Evolutionary conservation across 2,797 vertebrate genomes (phyloP).

Genomic region (Danionella dracula): DNA sequence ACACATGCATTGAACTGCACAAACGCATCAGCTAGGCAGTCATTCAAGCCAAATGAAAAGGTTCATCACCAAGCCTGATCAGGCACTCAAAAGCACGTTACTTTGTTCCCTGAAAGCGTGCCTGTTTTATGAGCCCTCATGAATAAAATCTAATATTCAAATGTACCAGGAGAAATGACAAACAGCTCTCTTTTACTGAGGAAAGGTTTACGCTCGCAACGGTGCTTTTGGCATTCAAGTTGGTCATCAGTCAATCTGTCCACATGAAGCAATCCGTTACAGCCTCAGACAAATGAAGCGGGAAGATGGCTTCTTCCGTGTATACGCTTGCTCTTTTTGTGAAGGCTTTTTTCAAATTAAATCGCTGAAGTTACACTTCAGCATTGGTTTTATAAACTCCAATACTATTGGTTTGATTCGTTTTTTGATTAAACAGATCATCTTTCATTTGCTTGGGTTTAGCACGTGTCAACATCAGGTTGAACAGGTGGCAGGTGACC

Average conservation of each 20-base stretch:
- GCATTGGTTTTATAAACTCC: slow-evolving; percentile 16
- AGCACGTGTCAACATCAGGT: not conserved
- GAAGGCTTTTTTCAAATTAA: slow-evolving; percentile 15
- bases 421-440: not conserved
- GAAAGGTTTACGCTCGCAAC: slow-evolving; percentile 47
- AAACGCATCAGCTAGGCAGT: not conserved
- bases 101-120: slow-evolving; percentile 11
- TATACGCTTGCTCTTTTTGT: slow-evolving; percentile 3
- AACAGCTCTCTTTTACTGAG: slow-evolving; percentile 29
- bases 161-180: slow-evolving; percentile 28
- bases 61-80: slow-evolving; percentile 24
- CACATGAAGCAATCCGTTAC: slow-evolving; percentile 52
- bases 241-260: slow-evolving; percentile 59
- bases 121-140: slow-evolving; percentile 28
- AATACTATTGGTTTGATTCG: slow-evolving; percentile 7
- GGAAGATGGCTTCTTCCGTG: not conserved
- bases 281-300: not conserved
- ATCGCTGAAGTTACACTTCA: slow-evolving; percentile 12
- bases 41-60: slow-evolving; percentile 36
- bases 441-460: not conserved
- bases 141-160: slow-evolving; percentile 44
- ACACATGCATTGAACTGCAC: not conserved
- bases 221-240: slow-evolving; percentile 42
- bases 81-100: slow-evolving; percentile 19
- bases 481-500: slow-evolving; percentile 43